Base-by-base conservation (phyloP, 2,113 vertebrate species). In the Otolemur garnettii region DNA sequence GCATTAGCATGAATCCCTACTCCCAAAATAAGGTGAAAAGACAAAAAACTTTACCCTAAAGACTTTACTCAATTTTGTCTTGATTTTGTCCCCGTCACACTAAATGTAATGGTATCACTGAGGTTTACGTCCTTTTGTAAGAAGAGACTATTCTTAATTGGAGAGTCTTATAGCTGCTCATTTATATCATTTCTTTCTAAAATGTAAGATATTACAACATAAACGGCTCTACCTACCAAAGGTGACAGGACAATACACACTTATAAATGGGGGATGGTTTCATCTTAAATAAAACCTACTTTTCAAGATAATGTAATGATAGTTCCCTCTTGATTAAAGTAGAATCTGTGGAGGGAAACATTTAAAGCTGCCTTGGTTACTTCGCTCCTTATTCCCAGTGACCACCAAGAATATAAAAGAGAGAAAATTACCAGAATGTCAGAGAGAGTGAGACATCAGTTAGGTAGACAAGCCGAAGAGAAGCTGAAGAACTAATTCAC, bases 261-360 rank as follows among this genome's bases (percentile, higher is more conserved):
- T 24, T 74, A n/a, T 68, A 87, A 57, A 30, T 11, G 3, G n/a
- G 3, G 15, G 18, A 35, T 4, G 33, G 33, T 10, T 68, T 62
- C 45, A 1, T 38, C 18, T 72, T 68, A 71, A 30, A 11, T 66
- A 35, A 80, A 88, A 90, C 5, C 18, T 57, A 10, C 38, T 82
- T 64, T 55, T 59, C 4, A 79, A 55, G 18, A 78, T 2, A 11
- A 75, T 9, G 71, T 68, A n/a, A 64, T 50, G 45, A 10, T 4
- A 78, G 33, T 60, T 84, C 69, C 50, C 50, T 87, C 62, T 71
- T 86, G 57, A 78, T 53, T 77, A 42, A 92, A 86, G 62, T 33
- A 90, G 26, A 15, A 81, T 8, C 59, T 28, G 64, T 35, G 72
- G 12, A 12, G 28, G 35, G 68, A 74, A 12, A 18, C 17, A 17